These are phyloP conservation scores for Lepidocyrtoides sp. DNA, from an alignment of 2,888 invertebrate genomes.

Conservation along the genomic window DNA sequence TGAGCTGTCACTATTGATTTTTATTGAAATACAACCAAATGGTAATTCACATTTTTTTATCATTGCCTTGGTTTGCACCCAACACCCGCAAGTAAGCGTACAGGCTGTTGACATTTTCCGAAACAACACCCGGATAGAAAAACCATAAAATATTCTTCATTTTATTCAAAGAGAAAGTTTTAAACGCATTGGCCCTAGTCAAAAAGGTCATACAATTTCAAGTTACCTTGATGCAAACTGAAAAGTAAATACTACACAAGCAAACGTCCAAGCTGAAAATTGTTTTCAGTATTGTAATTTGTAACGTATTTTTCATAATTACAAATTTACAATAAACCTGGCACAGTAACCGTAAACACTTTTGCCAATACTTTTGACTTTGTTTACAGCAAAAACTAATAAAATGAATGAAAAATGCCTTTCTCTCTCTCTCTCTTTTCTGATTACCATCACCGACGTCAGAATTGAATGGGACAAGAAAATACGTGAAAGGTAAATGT, in stretches of 20 bases:
- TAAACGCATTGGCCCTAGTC: too few species aligned
- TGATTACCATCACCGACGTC: background rate
- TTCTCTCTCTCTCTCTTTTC: too few species aligned
- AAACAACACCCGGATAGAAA: background rate
- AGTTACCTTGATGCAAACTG: too few species aligned
- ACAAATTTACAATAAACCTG: background rate
- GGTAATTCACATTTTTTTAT: background rate
- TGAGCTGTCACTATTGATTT: too few species aligned
- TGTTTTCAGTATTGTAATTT: slow-evolving; percentile 22
- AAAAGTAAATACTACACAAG: too few species aligned
- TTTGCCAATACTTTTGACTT: background rate
- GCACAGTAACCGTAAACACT: background rate
- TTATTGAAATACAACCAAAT: too few species aligned
- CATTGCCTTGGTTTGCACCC: background rate
- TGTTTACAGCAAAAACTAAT: background rate
- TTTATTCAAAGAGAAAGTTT: too few species aligned
- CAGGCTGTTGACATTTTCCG: too few species aligned
- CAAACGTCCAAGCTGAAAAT: too few species aligned
- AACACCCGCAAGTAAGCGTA: background rate
- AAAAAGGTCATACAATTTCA: too few species aligned
- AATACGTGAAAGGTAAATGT: too few species aligned
- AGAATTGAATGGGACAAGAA: too few species aligned
- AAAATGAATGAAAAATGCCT: background rate
- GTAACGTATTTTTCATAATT: background rate
- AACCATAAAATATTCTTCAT: slow-evolving; percentile 67